Conservation (phyloP, 2,888 invertebrate genomes). For the Spisula subtruncata region DNA sequence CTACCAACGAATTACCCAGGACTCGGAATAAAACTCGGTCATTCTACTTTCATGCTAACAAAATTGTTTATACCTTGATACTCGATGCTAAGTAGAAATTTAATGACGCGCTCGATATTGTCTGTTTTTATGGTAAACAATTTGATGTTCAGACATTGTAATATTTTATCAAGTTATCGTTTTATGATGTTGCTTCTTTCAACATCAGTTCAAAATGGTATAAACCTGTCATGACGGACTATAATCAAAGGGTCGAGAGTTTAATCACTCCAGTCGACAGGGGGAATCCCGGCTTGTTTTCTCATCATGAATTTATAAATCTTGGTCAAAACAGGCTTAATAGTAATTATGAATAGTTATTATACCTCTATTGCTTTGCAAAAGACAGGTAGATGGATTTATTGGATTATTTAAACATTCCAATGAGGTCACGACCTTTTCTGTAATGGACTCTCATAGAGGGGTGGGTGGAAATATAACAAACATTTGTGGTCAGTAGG, state of each 20-base stretch:
- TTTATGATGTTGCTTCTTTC: not conserved
- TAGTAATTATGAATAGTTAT: conserved; percentile 40
- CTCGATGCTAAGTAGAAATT: not conserved
- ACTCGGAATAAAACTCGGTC: no score
- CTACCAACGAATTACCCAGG: no score
- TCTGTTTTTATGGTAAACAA: not conserved
- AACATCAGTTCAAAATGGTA: conserved; percentile 12
- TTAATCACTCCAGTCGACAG: conserved; percentile 27
- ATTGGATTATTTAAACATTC: conserved; percentile 16
- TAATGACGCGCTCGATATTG: not conserved
- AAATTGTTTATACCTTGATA: not conserved
- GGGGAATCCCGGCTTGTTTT: conserved; percentile 26
- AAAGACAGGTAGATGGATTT: conserved; percentile 31
- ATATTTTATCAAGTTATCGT: not conserved
- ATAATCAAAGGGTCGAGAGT: conserved; percentile 43
- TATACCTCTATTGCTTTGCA: conserved; percentile 32
- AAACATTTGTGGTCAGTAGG: not conserved
- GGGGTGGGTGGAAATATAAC: not conserved
- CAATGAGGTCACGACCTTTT: conserved; percentile 33
- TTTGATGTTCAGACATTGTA: not conserved
- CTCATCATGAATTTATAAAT: conserved; percentile 39
- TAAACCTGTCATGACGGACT: conserved; percentile 7
- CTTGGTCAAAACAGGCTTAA: conserved; percentile 35
- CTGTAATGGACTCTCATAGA: not conserved
- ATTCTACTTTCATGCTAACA: not conserved